phyloP scores from a whole-genome alignment of 2,888 invertebrate species.

The Eupithecia subumbrata region DNA sequence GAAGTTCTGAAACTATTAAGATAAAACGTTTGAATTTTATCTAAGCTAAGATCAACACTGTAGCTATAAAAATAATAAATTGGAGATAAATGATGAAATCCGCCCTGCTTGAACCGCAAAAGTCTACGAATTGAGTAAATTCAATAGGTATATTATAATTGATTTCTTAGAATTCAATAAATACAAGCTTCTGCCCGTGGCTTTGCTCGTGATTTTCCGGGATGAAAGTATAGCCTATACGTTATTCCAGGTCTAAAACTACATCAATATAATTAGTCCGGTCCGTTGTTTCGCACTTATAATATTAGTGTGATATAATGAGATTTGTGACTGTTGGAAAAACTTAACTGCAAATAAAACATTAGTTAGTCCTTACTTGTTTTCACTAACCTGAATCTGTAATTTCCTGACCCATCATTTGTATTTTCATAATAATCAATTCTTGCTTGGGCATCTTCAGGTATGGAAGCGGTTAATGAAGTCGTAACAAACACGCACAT shows the following conservation, averaged over 20 bases:
- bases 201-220: too few species aligned
- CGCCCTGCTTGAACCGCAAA: background rate
- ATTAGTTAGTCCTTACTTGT: background rate
- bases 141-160: too few species aligned
- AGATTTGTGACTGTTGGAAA: background rate
- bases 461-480: background rate
- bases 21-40: background rate
- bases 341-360: background rate
- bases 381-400: conserved; percentile 7
- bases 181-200: too few species aligned
- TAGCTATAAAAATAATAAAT: too few species aligned
- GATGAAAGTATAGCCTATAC: too few species aligned
- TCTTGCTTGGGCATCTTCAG: conserved; percentile 6
- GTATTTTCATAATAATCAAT: background rate
- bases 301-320: background rate
- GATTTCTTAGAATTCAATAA: too few species aligned
- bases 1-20: conserved; percentile 17
- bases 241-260: background rate
- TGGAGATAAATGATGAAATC: too few species aligned
- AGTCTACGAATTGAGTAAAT: background rate
- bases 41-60: background rate
- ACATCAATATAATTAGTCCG: background rate
- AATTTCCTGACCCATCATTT: background rate
- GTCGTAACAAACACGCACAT: background rate
- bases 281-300: background rate